Evolutionary conservation across 2,113 vertebrate species (phyloP), one percentile per base, ranked within the genome.

Genomic region (Urocitellus parryii): DNA sequence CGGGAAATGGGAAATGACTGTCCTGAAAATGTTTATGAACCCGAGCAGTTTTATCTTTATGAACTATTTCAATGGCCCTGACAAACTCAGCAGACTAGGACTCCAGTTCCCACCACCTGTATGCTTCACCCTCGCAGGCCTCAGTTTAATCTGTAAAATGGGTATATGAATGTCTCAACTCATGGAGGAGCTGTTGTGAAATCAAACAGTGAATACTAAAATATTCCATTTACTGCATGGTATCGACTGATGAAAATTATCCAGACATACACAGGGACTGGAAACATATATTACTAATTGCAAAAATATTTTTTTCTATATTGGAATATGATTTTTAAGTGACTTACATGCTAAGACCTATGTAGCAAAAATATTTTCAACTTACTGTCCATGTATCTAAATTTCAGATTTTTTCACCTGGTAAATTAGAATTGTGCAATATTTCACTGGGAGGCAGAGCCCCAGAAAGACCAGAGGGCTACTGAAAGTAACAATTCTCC

Each of bases 291-390:
- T 78, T 80, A 45, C 88, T 51, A 86, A 82, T 95, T 86, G 70
- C 13, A 27, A 78, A 94, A 79, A 88, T 0, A 5, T 6, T 65
- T 94, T 94, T 76, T 84, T 80, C 76, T 87, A 86, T 34, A 68
- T 83, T 76, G 74, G 74, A 90, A 22, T 79, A 5, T 65, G 72
- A 80, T 68, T 88, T 92, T 70, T 39, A 78, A 88, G 17, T 94
- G 20, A 76, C 32, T 63, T 80, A 22, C 42, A 3, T 83, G 39
- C 48, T 76, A 84, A 92, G 27, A 61, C 93, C 39, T 74, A 93
- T 20, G 29, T 80, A 16, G 56, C 58, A 89, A 92, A 96, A 95
- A 73, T 80, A 74, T 45, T 68, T 93, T 82, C 32, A 95, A 92
- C 48, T 92, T 56, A 96, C 39, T 76, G 39, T 76, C 67, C 51